Percentiles rank a stretch among this genome's conserved stretches.
Conservation (phyloP, 2,113 vertebrate species). For the Taxidea taxus region DNA sequence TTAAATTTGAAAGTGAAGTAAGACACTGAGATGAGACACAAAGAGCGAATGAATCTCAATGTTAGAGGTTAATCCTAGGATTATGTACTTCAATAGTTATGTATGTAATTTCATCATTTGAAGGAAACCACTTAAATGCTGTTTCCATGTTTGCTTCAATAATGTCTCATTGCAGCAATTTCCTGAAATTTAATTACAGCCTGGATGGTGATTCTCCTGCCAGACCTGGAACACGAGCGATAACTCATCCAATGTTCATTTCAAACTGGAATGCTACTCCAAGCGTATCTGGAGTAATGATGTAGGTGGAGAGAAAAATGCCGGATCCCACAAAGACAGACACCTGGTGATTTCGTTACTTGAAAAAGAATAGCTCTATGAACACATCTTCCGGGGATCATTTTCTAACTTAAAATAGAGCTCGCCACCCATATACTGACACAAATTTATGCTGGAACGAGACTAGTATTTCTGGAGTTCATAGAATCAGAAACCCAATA, state of each 20-base stretch:
- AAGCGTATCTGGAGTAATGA: not conserved
- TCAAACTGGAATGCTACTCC: not conserved
- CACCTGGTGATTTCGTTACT: not conserved
- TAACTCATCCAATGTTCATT: not conserved
- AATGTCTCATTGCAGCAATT: constrained; percentile 40
- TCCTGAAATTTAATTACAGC: constrained; percentile 41
- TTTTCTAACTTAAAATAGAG: not conserved
- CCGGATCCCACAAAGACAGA: not conserved
- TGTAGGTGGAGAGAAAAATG: not conserved
- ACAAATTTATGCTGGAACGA: not conserved
- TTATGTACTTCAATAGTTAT: constrained; percentile 32
- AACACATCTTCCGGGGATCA: not conserved
- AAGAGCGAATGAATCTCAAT: constrained; percentile 45
- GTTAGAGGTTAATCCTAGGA: constrained; percentile 52
- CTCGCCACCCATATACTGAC: not conserved
- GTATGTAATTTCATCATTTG: constrained; percentile 33
- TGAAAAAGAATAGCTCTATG: not conserved
- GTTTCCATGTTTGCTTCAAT: constrained; percentile 46
- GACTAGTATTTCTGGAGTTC: not conserved
- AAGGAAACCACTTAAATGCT: constrained; percentile 41
- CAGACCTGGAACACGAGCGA: not conserved
- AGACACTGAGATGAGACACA: constrained; percentile 16
- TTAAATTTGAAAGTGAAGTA: constrained; percentile 51
- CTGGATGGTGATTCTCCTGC: not conserved
- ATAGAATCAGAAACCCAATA: not conserved